phyloP scores from a whole-genome alignment of 2,113 vertebrate genomes.

The Tachysurus vachellii region DNA sequence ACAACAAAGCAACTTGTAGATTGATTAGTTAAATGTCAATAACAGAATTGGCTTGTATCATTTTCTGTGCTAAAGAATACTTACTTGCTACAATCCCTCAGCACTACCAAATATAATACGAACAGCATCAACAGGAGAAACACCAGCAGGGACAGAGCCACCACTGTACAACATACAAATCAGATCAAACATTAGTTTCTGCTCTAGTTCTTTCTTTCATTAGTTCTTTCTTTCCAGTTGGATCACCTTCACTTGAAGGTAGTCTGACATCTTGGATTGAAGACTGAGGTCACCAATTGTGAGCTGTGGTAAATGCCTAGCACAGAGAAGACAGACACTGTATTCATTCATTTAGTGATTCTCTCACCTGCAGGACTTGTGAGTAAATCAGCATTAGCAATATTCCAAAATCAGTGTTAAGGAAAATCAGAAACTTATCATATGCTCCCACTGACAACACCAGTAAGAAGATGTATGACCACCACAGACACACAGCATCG shows the following conservation, averaged over 20 bases:
- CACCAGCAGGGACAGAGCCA: background rate
- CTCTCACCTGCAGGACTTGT: background rate
- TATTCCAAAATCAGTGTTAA: background rate
- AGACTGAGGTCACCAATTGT: background rate
- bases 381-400: background rate
- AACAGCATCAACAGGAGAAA: background rate
- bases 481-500: background rate
- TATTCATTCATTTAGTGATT: background rate
- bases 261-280: background rate
- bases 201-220: background rate
- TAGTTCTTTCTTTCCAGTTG: background rate
- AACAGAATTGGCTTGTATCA: background rate
- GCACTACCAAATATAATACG: background rate
- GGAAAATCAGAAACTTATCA: background rate
- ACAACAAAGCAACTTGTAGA: background rate
- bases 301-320: background rate
- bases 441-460: background rate
- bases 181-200: background rate
- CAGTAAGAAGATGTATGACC: background rate
- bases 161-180: background rate
- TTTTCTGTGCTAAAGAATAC: background rate
- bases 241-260: background rate
- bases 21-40: background rate
- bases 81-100: background rate
- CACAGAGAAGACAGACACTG: background rate